These are phyloP conservation scores for Caloenas nicobarica DNA, from an alignment of 2,113 vertebrate species.

Conservation along the genomic window DNA sequence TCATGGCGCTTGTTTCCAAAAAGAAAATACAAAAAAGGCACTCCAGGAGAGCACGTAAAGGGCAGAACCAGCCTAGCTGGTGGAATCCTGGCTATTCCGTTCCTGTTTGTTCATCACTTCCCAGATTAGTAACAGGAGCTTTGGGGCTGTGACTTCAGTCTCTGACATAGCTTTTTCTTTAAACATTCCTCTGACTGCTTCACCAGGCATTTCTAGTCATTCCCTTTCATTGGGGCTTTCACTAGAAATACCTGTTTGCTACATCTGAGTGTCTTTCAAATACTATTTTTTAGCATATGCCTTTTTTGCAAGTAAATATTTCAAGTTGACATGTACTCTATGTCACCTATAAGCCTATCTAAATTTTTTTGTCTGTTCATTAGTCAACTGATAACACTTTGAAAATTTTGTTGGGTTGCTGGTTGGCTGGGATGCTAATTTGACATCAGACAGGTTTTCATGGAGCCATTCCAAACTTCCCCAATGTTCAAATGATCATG, in stretches of 20 bases:
- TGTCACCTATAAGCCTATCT: background rate
- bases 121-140: slow-evolving; percentile 2
- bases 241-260: background rate
- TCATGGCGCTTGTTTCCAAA: background rate
- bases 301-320: background rate
- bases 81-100: background rate
- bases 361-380: background rate
- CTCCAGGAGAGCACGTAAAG: background rate
- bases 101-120: background rate
- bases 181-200: background rate
- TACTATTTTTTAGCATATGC: background rate
- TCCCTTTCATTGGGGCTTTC: background rate
- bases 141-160: background rate
- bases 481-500: background rate
- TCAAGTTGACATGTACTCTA: background rate
- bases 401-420: background rate
- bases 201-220: background rate
- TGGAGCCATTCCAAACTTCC: slow-evolving; percentile 1
- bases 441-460: background rate
- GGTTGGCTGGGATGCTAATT: background rate
- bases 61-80: background rate
- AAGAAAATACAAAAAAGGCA: background rate
- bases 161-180: background rate
- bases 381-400: background rate
- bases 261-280: background rate